These are phyloP conservation scores for Eupithecia subfuscata DNA, from an alignment of 2,888 invertebrate genomes.

Conservation along the genomic window DNA sequence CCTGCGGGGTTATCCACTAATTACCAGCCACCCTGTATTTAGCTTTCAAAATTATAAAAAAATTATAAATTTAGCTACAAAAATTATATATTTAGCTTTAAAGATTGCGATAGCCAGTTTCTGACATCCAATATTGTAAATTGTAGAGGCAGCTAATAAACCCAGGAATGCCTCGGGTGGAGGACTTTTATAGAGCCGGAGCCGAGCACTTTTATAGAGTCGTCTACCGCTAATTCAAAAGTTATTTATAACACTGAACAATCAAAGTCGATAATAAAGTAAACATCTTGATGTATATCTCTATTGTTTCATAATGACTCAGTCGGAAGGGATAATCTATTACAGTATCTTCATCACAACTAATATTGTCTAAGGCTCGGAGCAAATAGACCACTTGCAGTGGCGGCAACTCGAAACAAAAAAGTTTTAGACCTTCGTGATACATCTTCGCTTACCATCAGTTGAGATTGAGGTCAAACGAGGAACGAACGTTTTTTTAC, in stretches of 20 bases:
- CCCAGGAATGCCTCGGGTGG: too few relatives aligned
- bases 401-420: too few relatives aligned
- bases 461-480: too few relatives aligned
- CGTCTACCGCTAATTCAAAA: slow-evolving; percentile 2
- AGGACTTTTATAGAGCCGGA: background rate
- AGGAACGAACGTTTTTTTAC: too few relatives aligned
- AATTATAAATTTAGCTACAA: too few relatives aligned
- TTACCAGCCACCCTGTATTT: too few relatives aligned
- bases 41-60: too few relatives aligned
- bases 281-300: slow-evolving; percentile 2
- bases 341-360: background rate
- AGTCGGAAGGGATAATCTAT: background rate
- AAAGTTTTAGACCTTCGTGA: too few relatives aligned
- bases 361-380: background rate
- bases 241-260: background rate
- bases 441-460: too few relatives aligned
- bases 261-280: background rate
- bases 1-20: too few relatives aligned
- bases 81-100: too few relatives aligned
- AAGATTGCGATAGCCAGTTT: background rate
- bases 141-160: background rate
- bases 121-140: background rate
- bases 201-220: background rate
- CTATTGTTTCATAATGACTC: slow-evolving; percentile 12
- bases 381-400: background rate